Base-by-base conservation (phyloP, 2,113 vertebrate species). In the Acrocephalus arundinaceus region DNA sequence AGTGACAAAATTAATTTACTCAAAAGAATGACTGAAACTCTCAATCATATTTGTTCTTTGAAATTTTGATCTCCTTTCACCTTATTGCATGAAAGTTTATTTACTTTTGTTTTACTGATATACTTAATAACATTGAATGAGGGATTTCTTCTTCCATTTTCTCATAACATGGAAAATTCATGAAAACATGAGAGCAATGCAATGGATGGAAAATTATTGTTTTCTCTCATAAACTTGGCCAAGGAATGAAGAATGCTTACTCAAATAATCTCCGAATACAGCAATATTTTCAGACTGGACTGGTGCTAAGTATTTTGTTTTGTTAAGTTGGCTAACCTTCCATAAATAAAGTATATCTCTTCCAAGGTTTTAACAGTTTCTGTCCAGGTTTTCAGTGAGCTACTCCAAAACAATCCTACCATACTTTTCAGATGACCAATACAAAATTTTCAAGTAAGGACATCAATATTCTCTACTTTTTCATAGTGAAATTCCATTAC, bases 241-340 rank as follows among this genome's bases (percentile, higher is more conserved):
- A 58, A 80, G 59, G 63, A 48, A 73, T 66, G 41, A 4, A 19
- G 75, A 82, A 66, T 83, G 71, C 73, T 93, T 91, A 58, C 43
- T 85, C 43, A 73, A 93, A 91, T 65, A 73, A 89, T 79, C 62
- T 54, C 74, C 73, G n/a, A 87, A 79, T 39, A 20, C 17, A 76
- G 67, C 66, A 87, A 54, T 93, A 73, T 80, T 94, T 94, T 95
- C 46, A 71, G 61, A 83, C 37, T 90, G 51, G 85, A 79, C 71
- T 93, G 55, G 78, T 83, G 71, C 10, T 80, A 83, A 83, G 67
- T 74, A 27, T 85, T 93, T 92, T 91, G 81, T 91, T 93, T 90
- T 95, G 46, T 51, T 89, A 73, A 46, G 43, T 28, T 90, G 82
- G 17, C 59, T 93, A 77, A 71, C 23, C 21, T 62, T 83, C 25